Evolutionary conservation across 2,797 vertebrate genomes (phyloP), one percentile per base, ranked within the genome.

Genomic region (Arvicola amphibius): DNA sequence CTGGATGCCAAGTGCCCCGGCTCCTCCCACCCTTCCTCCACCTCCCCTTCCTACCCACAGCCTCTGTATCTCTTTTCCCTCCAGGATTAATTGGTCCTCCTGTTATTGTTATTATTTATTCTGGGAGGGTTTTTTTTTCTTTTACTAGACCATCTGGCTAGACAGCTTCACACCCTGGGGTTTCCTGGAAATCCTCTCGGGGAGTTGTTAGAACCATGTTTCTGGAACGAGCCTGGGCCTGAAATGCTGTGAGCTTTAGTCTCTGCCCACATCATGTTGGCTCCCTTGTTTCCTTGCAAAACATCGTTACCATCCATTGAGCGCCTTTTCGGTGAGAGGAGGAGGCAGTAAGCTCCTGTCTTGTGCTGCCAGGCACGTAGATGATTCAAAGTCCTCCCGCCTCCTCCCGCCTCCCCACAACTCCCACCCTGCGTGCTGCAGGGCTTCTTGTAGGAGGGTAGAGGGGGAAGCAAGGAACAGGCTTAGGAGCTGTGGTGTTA

Each of bases 131-230:
- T 86, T 91, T 84, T 34, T 85, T 93, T 51, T 14, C 61, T 90
- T 90, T 91, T 63, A 87, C 78, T 91, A 91, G 85, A 93, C 93
- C 95, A 96, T 93, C 96, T 97, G 94, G 78, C 56, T 71, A 69
- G n/a, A 32, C n/a, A 86, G 63, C 90, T 77, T 92, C 81, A 89
- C 91, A 90, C 94, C 81, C 40, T 78, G 59, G 43, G 83, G 85
- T 96, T 97, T 96, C 94, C 93, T 97, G 90, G 94, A 96, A 97
- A 95, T 40, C 34, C 88, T 91, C 69, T 59, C 48, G 23, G 95
- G 65, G 91, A 86, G 88, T 83, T 92, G 79, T 84, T 65, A 40
- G 63, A 97, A 86, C 86, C 93, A 73, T 79, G 32, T 0, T 71
- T 83, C 10, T 53, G 67, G 79, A 92, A 76, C 34, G 12, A 56